A percentile compares a stretch with the other conserved stretches of the same genome.
These are phyloP conservation scores for Drosophila putrida DNA, from an alignment of 2,888 invertebrate species.

Conservation along the genomic window DNA sequence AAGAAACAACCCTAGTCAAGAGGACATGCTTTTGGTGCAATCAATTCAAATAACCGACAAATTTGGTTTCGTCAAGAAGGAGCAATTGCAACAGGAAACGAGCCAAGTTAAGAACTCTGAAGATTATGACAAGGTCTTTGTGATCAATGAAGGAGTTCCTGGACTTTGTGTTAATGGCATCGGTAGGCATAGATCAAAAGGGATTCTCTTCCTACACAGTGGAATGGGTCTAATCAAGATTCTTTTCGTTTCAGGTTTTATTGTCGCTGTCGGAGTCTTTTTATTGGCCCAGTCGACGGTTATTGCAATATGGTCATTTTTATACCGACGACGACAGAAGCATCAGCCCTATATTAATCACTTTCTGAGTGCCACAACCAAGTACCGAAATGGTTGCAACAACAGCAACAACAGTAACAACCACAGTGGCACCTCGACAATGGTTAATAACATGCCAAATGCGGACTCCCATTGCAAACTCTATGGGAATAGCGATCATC, in stretches of 20 bases:
- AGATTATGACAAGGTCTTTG: conserved; percentile 87
- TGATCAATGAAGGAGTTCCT: conserved; percentile 86
- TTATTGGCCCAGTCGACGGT: conserved; percentile 94
- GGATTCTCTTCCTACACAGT: neutral
- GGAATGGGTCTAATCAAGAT: conserved; percentile 15
- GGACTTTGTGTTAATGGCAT: conserved; percentile 83
- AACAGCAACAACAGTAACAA: conserved; percentile 38
- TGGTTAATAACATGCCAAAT: conserved; percentile 86
- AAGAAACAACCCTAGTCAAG: conserved; percentile 86
- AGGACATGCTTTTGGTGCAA: conserved; percentile 94
- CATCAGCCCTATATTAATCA: conserved; percentile 66
- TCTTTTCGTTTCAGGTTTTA: conserved; percentile 87
- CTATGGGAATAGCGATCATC: conserved; percentile 87
- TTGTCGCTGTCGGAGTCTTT: conserved; percentile 94
- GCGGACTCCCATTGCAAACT: conserved; percentile 92
- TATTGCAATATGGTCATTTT: conserved; percentile 94
- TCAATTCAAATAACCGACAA: conserved; percentile 97
- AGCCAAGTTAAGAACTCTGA: conserved; percentile 83
- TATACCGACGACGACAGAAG: conserved; percentile 92
- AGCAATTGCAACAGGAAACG: conserved; percentile 79
- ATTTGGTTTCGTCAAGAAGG: conserved; percentile 92
- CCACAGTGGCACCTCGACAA: conserved; percentile 62
- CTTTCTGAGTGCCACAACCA: conserved; percentile 58
- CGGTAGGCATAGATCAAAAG: conserved; percentile 73
- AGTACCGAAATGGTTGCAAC: conserved; percentile 39